These are phyloP conservation scores for Eueides isabella DNA, from an alignment of 1,140 invertebrate species.

Conservation along the genomic window DNA sequence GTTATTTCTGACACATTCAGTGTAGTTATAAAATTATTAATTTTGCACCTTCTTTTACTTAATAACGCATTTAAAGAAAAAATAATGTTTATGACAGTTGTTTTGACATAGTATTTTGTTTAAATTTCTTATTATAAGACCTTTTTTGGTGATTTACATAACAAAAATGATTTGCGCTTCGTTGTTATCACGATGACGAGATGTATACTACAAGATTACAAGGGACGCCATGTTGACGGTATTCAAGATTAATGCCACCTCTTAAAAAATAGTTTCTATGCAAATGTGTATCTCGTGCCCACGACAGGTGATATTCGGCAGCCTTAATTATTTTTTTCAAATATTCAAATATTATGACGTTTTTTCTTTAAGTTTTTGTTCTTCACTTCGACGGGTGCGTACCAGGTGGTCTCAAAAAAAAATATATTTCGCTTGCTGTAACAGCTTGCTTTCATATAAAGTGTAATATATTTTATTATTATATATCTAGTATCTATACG, in stretches of 20 bases:
- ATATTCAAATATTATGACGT: constrained; percentile 81
- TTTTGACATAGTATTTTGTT: neutral
- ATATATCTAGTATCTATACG: constrained; percentile 17
- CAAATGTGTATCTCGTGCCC: constrained; percentile 76
- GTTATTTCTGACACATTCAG: neutral
- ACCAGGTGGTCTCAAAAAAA: constrained; percentile 76
- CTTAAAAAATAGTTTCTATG: constrained; percentile 64
- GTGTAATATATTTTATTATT: constrained; percentile 36
- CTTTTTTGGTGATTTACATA: neutral
- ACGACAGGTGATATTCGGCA: constrained; percentile 79
- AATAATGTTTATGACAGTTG: neutral
- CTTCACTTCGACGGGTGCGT: constrained; percentile 62
- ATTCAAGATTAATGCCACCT: constrained; percentile 35
- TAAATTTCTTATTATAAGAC: neutral
- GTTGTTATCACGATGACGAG: constrained; percentile 26
- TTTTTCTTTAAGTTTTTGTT: constrained; percentile 72
- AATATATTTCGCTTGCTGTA: constrained; percentile 57
- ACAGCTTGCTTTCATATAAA: constrained; percentile 63
- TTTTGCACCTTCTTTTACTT: too few species aligned
- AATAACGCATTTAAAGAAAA: too few species aligned
- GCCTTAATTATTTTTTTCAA: constrained; percentile 81
- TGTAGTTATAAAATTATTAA: too few species aligned
- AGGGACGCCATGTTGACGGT: constrained; percentile 32
- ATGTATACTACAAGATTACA: constrained; percentile 25
- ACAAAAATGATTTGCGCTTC: constrained; percentile 2